Evolutionary conservation across 92 coral and sea anemone species (phyloP).

Genomic region (Umimayanthus kanabou): DNA sequence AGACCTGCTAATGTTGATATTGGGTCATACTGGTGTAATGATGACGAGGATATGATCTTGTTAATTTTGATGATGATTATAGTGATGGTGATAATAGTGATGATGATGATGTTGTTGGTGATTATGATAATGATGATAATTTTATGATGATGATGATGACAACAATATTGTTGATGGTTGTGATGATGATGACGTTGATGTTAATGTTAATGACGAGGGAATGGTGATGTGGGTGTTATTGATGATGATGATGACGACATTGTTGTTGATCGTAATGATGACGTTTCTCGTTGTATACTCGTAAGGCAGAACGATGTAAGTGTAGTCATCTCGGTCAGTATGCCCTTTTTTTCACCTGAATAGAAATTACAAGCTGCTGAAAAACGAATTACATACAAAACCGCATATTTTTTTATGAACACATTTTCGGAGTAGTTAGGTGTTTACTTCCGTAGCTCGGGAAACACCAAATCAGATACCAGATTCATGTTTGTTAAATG

Average conservation of each 20-base stretch:
- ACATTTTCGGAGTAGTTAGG: no score
- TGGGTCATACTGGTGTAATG: not conserved
- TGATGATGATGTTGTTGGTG: not conserved
- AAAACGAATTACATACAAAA: no score
- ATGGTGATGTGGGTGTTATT: not conserved
- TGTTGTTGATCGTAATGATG: not conserved
- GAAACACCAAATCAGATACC: no score
- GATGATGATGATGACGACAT: not conserved
- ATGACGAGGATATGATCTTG: not conserved
- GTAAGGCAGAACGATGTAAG: no score
- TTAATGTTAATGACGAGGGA: not conserved
- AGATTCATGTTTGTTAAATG: no score
- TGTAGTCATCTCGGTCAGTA: no score
- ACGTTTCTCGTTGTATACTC: not conserved
- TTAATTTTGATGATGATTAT: not conserved
- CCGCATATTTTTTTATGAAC: no score
- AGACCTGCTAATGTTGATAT: not conserved
- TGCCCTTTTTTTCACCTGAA: no score
- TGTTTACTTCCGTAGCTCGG: no score
- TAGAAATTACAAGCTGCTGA: no score
- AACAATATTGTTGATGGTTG: not conserved
- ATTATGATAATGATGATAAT: not conserved
- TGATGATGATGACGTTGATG: not conserved
- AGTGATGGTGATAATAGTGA: not conserved
- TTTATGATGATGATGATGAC: not conserved